Evolutionary conservation across 2,888 invertebrate species (phyloP).

Genomic region (Hofmannophila pseudospretella): DNA sequence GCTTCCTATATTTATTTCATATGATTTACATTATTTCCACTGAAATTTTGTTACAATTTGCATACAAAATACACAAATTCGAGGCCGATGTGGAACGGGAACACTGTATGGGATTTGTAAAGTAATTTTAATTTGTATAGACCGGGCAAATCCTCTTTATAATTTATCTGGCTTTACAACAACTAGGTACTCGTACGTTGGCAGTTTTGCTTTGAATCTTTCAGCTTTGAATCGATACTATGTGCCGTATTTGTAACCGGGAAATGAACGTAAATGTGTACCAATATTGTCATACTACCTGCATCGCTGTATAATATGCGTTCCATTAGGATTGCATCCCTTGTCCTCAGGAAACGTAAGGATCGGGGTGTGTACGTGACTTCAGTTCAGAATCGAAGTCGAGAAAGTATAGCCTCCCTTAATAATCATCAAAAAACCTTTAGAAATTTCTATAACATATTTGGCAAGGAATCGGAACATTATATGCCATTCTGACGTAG

Average conservation of each 20-base stretch:
- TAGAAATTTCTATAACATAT: not conserved
- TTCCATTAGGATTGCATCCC: not conserved
- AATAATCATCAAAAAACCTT: not conserved
- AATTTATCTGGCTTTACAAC: constrained; percentile 38
- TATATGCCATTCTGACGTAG: no score
- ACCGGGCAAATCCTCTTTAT: constrained; percentile 41
- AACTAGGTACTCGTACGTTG: constrained; percentile 25
- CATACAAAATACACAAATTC: not conserved
- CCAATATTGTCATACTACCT: no score
- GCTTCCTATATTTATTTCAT: no score
- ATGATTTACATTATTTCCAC: not conserved
- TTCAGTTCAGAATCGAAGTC: constrained; percentile 1
- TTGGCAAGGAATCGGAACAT: no score
- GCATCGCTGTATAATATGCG: not conserved
- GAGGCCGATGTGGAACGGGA: not conserved
- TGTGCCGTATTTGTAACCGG: constrained; percentile 27
- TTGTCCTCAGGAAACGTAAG: not conserved
- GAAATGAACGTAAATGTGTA: constrained; percentile 25
- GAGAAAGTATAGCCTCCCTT: not conserved
- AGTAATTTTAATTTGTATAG: constrained; percentile 39
- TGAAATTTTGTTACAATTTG: not conserved
- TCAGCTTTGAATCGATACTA: constrained; percentile 33
- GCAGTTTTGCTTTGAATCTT: constrained; percentile 31
- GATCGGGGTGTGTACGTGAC: constrained; percentile 6
- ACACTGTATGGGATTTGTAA: constrained; percentile 5